Base-by-base conservation (phyloP, 1,140 invertebrate species). In the Hyphantria cunea region DNA sequence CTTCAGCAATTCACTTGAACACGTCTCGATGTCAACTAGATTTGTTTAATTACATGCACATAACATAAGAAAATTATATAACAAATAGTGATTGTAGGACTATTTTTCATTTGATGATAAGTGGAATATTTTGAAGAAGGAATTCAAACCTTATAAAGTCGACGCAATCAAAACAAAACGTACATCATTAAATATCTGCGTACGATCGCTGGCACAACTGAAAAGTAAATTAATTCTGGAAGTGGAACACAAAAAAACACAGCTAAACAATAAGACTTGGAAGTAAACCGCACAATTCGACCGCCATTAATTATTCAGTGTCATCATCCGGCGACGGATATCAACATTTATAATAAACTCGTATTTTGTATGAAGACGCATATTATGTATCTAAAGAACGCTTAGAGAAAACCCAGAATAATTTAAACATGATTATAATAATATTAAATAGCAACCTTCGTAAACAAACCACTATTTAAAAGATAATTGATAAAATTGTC, bases 221-320 rank as follows among this genome's bases (percentile, higher is more conserved):
- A 52, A 69, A 71, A 73, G 64, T 70, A 79, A 84, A 85, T 86
- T 86, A 86, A 86, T 84, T 85, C 72, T 70, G 76, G 71, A 80
- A 68, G 76, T 80, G 64, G 74, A 74, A 78, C 82, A 84, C 17
- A 86, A 86, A 86, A 86, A 83, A 39, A 39, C n/a, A 74, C 79
- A 75, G 72, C 66, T 61, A 84, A 80, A 84, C 81, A 84, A 84
- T 82, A 82, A 81, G 74, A 76, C 64, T 66, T 67, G 71, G 80
- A 81, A 83, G 80, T 82, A 86, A 85, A 76, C 82, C 84, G 79
- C 82, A 80, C 77, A 83, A 80, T 75, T 73, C 66, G 70, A 50
- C 49, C 68, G 66, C 68, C 80, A 84, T 84, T 86, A 86, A 86
- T 86, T 86, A 84, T 84, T 76, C 76, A 72, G 71, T 78, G 70